Conservation (phyloP, 2,113 vertebrate genomes). For the Hypomesus transpacificus region DNA sequence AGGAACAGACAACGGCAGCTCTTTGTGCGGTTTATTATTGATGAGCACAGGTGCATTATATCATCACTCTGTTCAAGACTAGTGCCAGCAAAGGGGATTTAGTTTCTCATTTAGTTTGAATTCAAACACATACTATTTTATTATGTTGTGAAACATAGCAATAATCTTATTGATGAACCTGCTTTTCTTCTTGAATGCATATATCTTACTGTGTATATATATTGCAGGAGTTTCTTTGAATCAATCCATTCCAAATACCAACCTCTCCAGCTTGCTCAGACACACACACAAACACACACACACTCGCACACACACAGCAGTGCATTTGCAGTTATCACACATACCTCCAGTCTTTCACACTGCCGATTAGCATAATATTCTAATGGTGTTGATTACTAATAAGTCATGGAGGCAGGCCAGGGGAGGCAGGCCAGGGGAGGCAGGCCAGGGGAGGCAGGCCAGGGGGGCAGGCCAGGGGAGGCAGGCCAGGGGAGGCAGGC, state of each 20-base stretch:
- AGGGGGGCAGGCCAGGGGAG: not conserved
- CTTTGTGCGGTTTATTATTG: slow-evolving; percentile 17
- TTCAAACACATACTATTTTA: too few species aligned
- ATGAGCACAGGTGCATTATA: not conserved
- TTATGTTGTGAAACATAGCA: too few species aligned
- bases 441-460: not conserved
- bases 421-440: slow-evolving; percentile 3
- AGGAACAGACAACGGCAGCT: not conserved
- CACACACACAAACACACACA: slow-evolving; percentile 5
- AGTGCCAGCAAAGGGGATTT: too few species aligned
- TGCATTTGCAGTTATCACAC: not conserved
- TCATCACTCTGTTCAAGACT: too few species aligned
- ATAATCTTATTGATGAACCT: too few species aligned
- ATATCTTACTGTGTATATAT: too few species aligned
- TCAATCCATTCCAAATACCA: too few species aligned
- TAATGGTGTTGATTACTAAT: slow-evolving; percentile 42
- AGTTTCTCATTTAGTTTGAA: too few species aligned
- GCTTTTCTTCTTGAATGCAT: too few species aligned
- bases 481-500: not conserved
- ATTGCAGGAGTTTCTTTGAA: too few species aligned
- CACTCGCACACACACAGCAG: not conserved
- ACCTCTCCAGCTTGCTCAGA: not conserved
- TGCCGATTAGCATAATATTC: slow-evolving; percentile 30
- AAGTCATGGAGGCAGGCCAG: not conserved
- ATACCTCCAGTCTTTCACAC: slow-evolving; percentile 19